Conservation (phyloP, 2,888 invertebrate genomes). For the Pristionchus entomophagus region DNA sequence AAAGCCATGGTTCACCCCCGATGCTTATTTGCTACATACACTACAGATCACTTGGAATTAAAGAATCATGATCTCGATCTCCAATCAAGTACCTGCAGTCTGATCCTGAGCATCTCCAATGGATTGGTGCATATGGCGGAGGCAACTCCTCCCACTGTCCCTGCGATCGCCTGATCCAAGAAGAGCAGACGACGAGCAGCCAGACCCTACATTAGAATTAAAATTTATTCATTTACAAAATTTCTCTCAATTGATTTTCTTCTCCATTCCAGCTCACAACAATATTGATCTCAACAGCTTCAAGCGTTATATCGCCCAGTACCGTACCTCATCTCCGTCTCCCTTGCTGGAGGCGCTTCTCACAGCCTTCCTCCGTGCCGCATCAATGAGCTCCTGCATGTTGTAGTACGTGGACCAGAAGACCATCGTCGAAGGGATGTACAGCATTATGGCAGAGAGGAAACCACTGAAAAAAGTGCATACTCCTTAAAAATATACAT, state of each 20-base stretch:
- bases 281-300: no score
- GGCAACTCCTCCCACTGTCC: conserved; percentile 67
- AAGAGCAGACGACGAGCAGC: conserved; percentile 35
- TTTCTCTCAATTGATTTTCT: neutral
- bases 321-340: conserved; percentile 14
- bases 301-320: no score
- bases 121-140: conserved; percentile 73
- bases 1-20: no score
- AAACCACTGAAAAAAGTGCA: conserved; percentile 62
- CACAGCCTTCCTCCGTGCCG: neutral
- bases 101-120: conserved; percentile 69
- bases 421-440: conserved; percentile 73
- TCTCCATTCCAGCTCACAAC: no score
- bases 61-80: neutral
- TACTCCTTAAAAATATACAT: neutral
- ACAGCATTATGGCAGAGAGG: conserved; percentile 70
- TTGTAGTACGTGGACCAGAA: conserved; percentile 74
- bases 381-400: conserved; percentile 54
- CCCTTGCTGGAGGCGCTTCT: neutral
- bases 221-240: neutral
- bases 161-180: conserved; percentile 65
- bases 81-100: conserved; percentile 61
- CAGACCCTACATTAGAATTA: neutral
- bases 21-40: no score
- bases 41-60: no score